Evolutionary conservation across 2,888 invertebrate species (phyloP).

Genomic region (Chrysolina americana): DNA sequence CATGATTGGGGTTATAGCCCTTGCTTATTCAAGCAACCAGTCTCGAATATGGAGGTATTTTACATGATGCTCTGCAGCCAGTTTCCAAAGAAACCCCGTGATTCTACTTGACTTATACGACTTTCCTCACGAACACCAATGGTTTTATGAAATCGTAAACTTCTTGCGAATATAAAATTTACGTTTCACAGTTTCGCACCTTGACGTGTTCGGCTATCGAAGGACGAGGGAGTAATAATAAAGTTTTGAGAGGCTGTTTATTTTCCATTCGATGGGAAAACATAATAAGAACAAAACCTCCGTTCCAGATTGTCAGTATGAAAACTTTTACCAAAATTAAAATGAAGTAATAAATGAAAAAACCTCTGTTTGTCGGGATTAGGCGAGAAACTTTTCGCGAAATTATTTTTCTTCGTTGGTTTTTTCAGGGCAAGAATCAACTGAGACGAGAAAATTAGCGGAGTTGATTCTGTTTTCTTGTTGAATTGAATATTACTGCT

Average conservation of each 20-base stretch:
- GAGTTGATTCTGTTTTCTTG: background rate
- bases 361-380: background rate
- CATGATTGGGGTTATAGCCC: background rate
- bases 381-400: background rate
- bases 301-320: slow-evolving; percentile 22
- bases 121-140: slow-evolving; percentile 21
- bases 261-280: slow-evolving; percentile 32
- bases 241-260: slow-evolving; percentile 33
- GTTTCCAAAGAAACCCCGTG: background rate
- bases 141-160: slow-evolving; percentile 31
- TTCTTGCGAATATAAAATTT: slow-evolving; percentile 1
- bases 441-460: background rate
- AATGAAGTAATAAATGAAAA: slow-evolving; percentile 9
- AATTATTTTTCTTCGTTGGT: background rate
- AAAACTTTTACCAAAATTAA: slow-evolving; percentile 14
- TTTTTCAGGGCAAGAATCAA: background rate
- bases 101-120: background rate
- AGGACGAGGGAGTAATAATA: slow-evolving; percentile 29
- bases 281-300: slow-evolving; percentile 27
- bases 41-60: background rate
- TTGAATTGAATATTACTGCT: background rate
- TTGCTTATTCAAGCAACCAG: background rate
- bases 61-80: background rate
- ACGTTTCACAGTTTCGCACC: background rate
- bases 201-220: slow-evolving; percentile 3